Percentiles rank a stretch among this genome's conserved stretches.
phyloP scores from a whole-genome alignment of 2,797 vertebrate species.

The Echeneis naucrates region DNA sequence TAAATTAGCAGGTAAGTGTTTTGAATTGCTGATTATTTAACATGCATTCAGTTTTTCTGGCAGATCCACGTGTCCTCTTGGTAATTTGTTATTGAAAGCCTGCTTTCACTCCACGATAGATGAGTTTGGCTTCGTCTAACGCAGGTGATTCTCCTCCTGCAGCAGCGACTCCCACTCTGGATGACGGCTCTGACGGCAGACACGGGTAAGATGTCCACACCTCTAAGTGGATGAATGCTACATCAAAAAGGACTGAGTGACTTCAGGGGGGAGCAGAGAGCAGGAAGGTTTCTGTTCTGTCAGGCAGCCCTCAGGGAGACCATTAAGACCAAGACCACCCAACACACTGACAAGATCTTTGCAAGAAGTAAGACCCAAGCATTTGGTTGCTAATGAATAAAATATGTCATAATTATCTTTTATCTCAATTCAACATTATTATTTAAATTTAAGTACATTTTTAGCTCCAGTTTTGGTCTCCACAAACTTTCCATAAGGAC shows the following conservation, averaged over 20 bases:
- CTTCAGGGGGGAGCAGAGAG: constrained; percentile 48
- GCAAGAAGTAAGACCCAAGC: not conserved
- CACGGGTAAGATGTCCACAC: constrained; percentile 12
- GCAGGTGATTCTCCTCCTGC: not conserved
- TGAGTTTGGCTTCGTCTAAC: too few relatives aligned
- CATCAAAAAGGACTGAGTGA: constrained; percentile 48
- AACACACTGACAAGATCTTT: constrained; percentile 1
- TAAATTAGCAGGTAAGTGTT: not conserved
- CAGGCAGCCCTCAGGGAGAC: constrained; percentile 43
- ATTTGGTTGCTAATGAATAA: too few relatives aligned
- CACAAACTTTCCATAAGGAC: too few relatives aligned
- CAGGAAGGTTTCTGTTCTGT: constrained; percentile 23
- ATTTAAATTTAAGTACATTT: too few relatives aligned
- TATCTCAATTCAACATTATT: too few relatives aligned
- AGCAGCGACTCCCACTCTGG: constrained; percentile 16
- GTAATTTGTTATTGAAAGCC: too few relatives aligned
- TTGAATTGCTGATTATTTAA: not conserved
- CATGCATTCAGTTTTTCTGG: too few relatives aligned
- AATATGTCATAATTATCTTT: too few relatives aligned
- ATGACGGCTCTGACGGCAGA: constrained; percentile 25
- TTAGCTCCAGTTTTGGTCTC: too few relatives aligned
- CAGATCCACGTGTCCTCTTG: too few relatives aligned
- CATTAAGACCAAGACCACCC: constrained; percentile 54
- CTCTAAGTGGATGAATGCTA: constrained; percentile 11
- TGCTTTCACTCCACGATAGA: not conserved